These are phyloP conservation scores for Dicyrtoma fusca DNA, from an alignment of 2,888 invertebrate genomes.

Conservation along the genomic window DNA sequence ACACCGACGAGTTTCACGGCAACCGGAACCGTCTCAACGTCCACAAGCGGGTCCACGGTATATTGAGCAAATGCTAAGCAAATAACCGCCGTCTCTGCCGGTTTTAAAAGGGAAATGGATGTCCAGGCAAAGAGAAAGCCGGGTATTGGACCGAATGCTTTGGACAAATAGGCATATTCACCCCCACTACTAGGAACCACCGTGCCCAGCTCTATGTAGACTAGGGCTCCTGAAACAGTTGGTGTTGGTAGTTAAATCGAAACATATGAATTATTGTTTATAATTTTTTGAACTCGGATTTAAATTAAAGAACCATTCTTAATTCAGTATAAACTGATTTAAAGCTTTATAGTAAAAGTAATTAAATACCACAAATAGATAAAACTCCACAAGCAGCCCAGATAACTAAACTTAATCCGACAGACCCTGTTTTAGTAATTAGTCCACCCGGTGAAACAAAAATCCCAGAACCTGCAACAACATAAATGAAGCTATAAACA, in stretches of 20 bases:
- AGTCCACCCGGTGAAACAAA: slow-evolving; percentile 82
- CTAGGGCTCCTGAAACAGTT: slow-evolving; percentile 68
- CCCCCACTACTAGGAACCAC: slow-evolving; percentile 78
- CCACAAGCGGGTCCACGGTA: slow-evolving; percentile 58
- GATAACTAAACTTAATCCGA: slow-evolving; percentile 75
- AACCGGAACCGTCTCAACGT: neutral
- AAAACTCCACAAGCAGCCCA: slow-evolving; percentile 81
- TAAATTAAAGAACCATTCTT: too few relatives aligned
- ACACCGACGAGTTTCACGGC: slow-evolving; percentile 31
- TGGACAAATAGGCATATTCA: slow-evolving; percentile 78
- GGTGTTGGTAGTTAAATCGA: neutral
- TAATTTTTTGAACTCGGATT: too few relatives aligned
- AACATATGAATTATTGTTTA: neutral
- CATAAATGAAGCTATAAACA: too few relatives aligned
- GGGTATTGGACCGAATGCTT: slow-evolving; percentile 75
- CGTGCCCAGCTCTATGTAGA: slow-evolving; percentile 79
- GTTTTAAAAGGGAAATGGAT: slow-evolving; percentile 72
- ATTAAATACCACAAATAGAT: slow-evolving; percentile 58
- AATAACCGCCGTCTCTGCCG: slow-evolving; percentile 78
- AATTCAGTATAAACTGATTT: too few relatives aligned
- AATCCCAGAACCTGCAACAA: slow-evolving; percentile 71
- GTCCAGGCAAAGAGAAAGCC: slow-evolving; percentile 78
- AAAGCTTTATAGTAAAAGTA: slow-evolving; percentile 14
- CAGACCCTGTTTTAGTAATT: slow-evolving; percentile 74
- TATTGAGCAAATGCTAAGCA: slow-evolving; percentile 77